A percentile compares a stretch with the other conserved stretches of the same genome.
Conservation (phyloP, 2,888 invertebrate genomes). For the Neocrepidodera transversa region DNA sequence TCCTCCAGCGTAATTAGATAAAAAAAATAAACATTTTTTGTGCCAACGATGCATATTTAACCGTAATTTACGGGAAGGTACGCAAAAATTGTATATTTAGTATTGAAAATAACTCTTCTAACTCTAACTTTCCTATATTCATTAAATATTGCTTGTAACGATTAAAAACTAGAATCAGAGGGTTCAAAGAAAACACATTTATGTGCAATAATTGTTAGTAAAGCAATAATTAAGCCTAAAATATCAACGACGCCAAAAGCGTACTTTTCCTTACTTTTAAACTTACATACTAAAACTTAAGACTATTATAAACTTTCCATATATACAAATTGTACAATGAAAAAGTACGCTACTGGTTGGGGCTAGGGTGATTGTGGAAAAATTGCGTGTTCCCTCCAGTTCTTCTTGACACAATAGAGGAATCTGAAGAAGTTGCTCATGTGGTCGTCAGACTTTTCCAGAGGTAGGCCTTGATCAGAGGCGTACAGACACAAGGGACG, state of each 20-base stretch:
- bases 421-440: slow-evolving; percentile 32
- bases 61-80: slow-evolving; percentile 45
- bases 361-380: slow-evolving; percentile 28
- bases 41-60: slow-evolving; percentile 21
- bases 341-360: slow-evolving; percentile 37
- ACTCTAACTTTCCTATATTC: slow-evolving; percentile 44
- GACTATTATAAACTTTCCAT: slow-evolving; percentile 52
- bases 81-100: slow-evolving; percentile 48
- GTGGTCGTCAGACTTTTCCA: slow-evolving; percentile 45
- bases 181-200: slow-evolving; percentile 42
- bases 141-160: slow-evolving; percentile 33
- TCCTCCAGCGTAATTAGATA: slow-evolving; percentile 6
- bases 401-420: slow-evolving; percentile 50
- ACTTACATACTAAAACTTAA: slow-evolving; percentile 16
- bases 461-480: slow-evolving; percentile 51
- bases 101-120: slow-evolving; percentile 56
- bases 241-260: slow-evolving; percentile 32
- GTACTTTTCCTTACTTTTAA: slow-evolving; percentile 22
- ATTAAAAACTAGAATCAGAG: slow-evolving; percentile 53
- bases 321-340: slow-evolving; percentile 50
- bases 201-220: slow-evolving; percentile 33
- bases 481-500: slow-evolving; percentile 44
- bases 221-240: slow-evolving; percentile 35
- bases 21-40: slow-evolving; percentile 4
- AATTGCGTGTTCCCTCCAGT: slow-evolving; percentile 33